phyloP scores from a whole-genome alignment of 2,113 vertebrate genomes.

The Hydrochoerus hydrochaeris region DNA sequence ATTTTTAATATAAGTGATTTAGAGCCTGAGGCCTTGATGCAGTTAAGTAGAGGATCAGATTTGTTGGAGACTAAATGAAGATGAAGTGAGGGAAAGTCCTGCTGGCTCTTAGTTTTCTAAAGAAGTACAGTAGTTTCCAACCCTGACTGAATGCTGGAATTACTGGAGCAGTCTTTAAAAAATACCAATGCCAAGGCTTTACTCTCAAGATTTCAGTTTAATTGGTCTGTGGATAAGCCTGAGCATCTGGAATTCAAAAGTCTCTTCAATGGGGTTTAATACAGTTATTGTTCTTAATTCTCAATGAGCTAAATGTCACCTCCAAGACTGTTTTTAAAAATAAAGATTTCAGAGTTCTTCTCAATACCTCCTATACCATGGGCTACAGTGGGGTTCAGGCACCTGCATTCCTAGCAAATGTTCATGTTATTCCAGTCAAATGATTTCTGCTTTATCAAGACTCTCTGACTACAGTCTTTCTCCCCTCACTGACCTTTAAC shows the following conservation, averaged over 20 bases:
- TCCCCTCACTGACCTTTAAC: background rate
- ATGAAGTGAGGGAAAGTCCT: constrained; percentile 57
- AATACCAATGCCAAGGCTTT: background rate
- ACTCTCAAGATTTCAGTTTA: background rate
- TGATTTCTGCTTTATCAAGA: background rate
- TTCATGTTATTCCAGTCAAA: background rate
- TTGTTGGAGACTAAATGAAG: constrained; percentile 74
- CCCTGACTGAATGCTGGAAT: background rate
- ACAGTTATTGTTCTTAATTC: background rate
- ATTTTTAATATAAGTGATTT: constrained; percentile 82
- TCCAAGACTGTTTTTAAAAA: background rate
- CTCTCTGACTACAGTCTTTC: background rate
- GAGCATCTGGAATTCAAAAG: constrained; percentile 14
- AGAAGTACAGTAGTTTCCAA: background rate
- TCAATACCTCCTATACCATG: background rate
- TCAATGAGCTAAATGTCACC: background rate
- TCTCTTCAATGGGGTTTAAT: constrained; percentile 18
- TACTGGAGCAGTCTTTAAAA: background rate
- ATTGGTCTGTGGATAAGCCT: background rate
- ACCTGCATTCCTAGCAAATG: background rate
- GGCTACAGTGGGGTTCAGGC: background rate
- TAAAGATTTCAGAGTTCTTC: background rate
- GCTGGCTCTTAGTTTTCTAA: constrained; percentile 57
- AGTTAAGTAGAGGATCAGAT: constrained; percentile 77
- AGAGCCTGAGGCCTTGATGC: constrained; percentile 74